These are phyloP conservation scores for Megalops atlanticus DNA, from an alignment of 2,113 vertebrate genomes.

Conservation along the genomic window DNA sequence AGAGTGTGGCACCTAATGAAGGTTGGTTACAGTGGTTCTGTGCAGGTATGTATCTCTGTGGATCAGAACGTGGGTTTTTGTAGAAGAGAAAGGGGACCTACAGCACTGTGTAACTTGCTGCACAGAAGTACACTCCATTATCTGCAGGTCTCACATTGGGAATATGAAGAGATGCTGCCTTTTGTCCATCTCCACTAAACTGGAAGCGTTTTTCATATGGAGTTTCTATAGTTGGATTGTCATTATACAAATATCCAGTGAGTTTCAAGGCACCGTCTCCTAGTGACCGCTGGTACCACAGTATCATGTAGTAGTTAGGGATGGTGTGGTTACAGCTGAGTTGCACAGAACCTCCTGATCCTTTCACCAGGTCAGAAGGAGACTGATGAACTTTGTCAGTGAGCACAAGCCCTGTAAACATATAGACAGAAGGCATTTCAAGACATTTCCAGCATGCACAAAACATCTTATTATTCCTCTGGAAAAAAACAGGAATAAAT, in stretches of 20 bases:
- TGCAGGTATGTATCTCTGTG: too few relatives aligned
- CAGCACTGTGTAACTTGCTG: background rate
- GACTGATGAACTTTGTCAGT: conserved; percentile 32
- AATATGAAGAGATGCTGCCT: conserved; percentile 19
- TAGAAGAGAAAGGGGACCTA: too few relatives aligned
- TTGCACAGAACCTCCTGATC: too few relatives aligned
- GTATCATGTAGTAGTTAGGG: background rate
- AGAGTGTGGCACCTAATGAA: too few relatives aligned
- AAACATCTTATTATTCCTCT: too few relatives aligned
- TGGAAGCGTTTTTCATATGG: background rate
- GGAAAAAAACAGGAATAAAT: too few relatives aligned
- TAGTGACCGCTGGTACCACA: conserved; percentile 37
- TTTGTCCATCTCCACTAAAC: conserved; percentile 29
- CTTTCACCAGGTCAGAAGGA: conserved; percentile 24
- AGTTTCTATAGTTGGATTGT: background rate
- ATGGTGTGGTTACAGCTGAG: conserved; percentile 25
- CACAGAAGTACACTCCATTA: conserved; percentile 39
- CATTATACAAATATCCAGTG: too few relatives aligned
- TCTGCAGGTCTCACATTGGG: conserved; percentile 24
- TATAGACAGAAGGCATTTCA: too few relatives aligned
- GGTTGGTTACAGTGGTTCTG: too few relatives aligned
- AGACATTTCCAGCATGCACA: too few relatives aligned
- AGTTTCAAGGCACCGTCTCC: conserved; percentile 16
- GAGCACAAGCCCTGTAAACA: conserved; percentile 2
- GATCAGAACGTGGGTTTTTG: too few relatives aligned